Percentiles rank a stretch among this genome's conserved stretches.
phyloP scores from a whole-genome alignment of 2,113 vertebrate genomes.

The Colistium nudipinnis region DNA sequence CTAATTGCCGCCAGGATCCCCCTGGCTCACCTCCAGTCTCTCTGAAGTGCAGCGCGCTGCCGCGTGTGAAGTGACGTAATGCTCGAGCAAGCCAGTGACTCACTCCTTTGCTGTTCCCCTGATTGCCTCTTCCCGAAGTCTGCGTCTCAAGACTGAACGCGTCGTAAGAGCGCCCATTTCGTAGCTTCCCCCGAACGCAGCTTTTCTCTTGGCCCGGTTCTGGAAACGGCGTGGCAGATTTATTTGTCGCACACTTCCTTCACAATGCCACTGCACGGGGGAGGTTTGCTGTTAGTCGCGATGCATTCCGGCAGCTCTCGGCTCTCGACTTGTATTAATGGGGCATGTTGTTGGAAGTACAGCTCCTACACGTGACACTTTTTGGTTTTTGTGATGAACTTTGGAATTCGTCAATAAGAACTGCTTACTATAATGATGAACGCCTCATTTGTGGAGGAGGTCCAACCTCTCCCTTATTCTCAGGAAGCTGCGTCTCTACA shows the following conservation, averaged over 20 bases:
- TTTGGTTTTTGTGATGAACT: no score
- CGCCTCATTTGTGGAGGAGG: neutral
- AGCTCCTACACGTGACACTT: no score
- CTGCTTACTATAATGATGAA: no score
- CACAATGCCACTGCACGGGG: neutral
- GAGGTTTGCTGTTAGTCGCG: neutral
- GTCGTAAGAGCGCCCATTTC: neutral
- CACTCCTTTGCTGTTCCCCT: constrained; percentile 37
- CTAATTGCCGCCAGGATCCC: constrained; percentile 23
- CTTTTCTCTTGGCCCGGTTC: neutral
- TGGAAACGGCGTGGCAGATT: neutral
- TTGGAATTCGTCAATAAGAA: no score
- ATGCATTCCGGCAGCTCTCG: neutral
- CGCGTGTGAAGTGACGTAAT: constrained; percentile 49
- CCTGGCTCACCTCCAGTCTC: constrained; percentile 12
- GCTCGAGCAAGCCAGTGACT: constrained; percentile 36
- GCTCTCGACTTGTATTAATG: no score
- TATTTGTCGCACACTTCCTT: neutral
- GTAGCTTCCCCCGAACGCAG: constrained; percentile 1
- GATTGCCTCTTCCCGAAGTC: constrained; percentile 39
- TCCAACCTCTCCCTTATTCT: neutral
- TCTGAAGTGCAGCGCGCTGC: constrained; percentile 29
- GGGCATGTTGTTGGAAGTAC: no score
- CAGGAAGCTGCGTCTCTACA: neutral
- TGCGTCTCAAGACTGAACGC: constrained; percentile 15